These are phyloP conservation scores for Allophyes oxyacanthae DNA, from an alignment of 2,888 invertebrate genomes.

Conservation along the genomic window DNA sequence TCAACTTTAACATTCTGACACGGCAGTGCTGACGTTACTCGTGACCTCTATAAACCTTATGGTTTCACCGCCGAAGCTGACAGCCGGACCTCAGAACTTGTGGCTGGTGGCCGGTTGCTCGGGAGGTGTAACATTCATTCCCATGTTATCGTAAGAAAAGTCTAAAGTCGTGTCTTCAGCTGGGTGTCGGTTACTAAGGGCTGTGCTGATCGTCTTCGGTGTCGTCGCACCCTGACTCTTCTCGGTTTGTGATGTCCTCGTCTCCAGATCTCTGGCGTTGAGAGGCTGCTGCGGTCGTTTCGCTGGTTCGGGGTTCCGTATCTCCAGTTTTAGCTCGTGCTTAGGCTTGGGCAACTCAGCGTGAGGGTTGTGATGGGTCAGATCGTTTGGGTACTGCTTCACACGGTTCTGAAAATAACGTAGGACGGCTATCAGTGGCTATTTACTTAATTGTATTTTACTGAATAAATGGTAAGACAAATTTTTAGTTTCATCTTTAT, in stretches of 20 bases:
- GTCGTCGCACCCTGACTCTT: constrained; percentile 89
- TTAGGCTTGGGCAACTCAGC: constrained; percentile 82
- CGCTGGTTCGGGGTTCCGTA: constrained; percentile 80
- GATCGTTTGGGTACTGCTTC: constrained; percentile 80
- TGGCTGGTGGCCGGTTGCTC: constrained; percentile 76
- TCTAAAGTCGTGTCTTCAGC: constrained; percentile 94
- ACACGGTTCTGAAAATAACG: constrained; percentile 79
- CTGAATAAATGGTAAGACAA: too few species aligned
- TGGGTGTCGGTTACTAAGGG: constrained; percentile 92
- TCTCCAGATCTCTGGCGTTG: constrained; percentile 78
- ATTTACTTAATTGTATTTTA: neutral
- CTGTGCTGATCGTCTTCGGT: constrained; percentile 92
- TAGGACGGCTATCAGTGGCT: neutral
- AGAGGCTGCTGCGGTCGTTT: constrained; percentile 77
- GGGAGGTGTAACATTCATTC: constrained; percentile 91
- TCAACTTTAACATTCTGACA: constrained; percentile 24
- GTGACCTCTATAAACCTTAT: constrained; percentile 57
- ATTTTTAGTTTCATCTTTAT: too few species aligned
- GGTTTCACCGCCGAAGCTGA: constrained; percentile 64
- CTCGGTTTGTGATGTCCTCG: constrained; percentile 80
- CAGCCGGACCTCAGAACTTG: constrained; percentile 74
- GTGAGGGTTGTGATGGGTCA: constrained; percentile 85
- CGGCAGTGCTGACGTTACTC: constrained; percentile 28
- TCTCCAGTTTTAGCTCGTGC: constrained; percentile 81
- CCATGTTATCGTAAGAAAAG: constrained; percentile 94